Conservation (phyloP, 2,888 invertebrate genomes). For the Carabus problematicus region DNA sequence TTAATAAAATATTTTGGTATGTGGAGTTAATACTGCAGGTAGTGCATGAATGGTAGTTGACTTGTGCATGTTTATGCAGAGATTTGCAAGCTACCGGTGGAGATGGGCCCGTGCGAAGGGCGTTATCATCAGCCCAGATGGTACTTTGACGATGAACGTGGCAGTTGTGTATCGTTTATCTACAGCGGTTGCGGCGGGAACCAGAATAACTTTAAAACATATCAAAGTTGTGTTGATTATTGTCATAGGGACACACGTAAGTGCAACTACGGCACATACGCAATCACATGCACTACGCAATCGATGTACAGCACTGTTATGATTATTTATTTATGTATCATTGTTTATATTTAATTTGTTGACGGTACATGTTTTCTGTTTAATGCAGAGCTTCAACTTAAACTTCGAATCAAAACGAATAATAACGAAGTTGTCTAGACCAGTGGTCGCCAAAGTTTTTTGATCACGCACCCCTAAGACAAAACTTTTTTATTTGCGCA, state of each 20-base stretch:
- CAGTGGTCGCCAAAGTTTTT: too few species aligned
- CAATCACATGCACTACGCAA: slow-evolving; percentile 15
- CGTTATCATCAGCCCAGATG: slow-evolving; percentile 68
- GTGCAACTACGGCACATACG: not conserved
- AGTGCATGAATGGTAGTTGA: slow-evolving; percentile 1
- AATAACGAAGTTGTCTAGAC: too few species aligned
- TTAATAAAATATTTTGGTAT: not conserved
- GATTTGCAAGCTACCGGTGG: slow-evolving; percentile 70
- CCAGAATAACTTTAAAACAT: slow-evolving; percentile 81
- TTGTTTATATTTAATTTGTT: too few species aligned
- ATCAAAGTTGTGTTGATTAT: slow-evolving; percentile 71
- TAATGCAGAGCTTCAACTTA: too few species aligned
- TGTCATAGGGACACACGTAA: slow-evolving; percentile 55
- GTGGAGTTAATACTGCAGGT: not conserved
- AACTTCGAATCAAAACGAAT: too few species aligned
- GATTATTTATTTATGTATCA: too few species aligned
- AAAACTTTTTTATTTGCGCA: too few species aligned
- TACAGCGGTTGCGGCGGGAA: slow-evolving; percentile 90
- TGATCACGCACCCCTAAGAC: too few species aligned
- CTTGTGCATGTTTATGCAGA: slow-evolving; percentile 56
- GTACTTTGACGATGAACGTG: slow-evolving; percentile 73
- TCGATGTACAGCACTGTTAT: slow-evolving; percentile 11
- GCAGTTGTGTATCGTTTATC: slow-evolving; percentile 79
- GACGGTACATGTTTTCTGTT: too few species aligned
- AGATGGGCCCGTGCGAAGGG: slow-evolving; percentile 66